phyloP scores from a whole-genome alignment of 2,113 vertebrate genomes.

The Choloepus hoffmanni region DNA sequence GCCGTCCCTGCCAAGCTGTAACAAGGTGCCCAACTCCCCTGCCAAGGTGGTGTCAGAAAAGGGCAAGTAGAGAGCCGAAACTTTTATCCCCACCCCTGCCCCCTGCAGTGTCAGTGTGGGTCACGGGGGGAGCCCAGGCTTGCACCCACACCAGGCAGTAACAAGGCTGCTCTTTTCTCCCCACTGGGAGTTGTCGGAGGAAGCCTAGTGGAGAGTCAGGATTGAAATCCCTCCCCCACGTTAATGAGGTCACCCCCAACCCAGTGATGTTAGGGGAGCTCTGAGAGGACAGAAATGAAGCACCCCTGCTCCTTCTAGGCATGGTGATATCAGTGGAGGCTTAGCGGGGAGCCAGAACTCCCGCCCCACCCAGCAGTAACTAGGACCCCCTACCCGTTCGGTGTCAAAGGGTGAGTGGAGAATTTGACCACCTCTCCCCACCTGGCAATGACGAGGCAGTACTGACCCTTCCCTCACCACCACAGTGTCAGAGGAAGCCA shows the following conservation, averaged over 20 bases:
- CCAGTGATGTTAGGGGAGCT: not conserved
- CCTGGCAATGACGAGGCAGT: not conserved
- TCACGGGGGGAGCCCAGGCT: not conserved
- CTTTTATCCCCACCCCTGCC: not conserved
- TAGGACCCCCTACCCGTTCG: not conserved
- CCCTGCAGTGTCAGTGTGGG: fast-evolving
- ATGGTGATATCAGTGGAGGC: no score
- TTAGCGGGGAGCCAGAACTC: no score
- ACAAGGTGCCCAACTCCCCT: not conserved
- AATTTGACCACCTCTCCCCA: not conserved
- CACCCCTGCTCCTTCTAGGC: no score
- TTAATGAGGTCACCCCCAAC: not conserved
- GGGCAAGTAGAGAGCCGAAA: not conserved
- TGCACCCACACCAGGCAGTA: not conserved
- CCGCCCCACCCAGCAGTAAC: no score
- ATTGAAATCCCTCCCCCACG: not conserved
- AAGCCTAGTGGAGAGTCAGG: not conserved
- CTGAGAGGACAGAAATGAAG: not conserved
- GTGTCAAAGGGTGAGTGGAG: not conserved
- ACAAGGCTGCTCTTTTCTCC: not conserved
- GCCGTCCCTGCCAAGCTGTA: not conserved
- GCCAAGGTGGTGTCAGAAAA: not conserved
- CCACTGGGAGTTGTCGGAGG: not conserved
- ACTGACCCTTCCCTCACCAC: not conserved
- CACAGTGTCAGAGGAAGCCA: not conserved